Base-by-base conservation (phyloP, 2,113 vertebrate species). In the Corythoichthys intestinalis region DNA sequence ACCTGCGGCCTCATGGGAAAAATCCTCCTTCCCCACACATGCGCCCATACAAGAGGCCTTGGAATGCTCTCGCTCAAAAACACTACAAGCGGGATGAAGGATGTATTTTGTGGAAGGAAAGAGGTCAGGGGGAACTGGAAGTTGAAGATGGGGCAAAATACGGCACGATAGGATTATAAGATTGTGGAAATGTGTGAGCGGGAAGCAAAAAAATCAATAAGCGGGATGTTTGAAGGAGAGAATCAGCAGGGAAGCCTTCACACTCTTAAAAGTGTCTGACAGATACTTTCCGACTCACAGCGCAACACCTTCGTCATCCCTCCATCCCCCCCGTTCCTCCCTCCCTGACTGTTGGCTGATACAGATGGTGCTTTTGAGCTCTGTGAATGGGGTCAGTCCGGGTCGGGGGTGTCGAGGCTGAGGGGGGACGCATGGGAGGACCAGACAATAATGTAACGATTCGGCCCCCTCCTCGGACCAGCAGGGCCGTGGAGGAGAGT, bases 1-100 rank as follows among this genome's bases (percentile, higher is more conserved):
- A 93, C 91, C 90, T 93, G 92, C 92, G 88, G 81, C 84, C 89
- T 88, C 91, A 90, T 92, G 91, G 90, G 90, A 92, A 92, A 91
- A 90, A 87, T 84, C 82, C 76, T 81, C 88, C 85, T 79, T 86
- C 79, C 81, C 85, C 85, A 79, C 88, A 90, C 86, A 90, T 92
- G 90, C 86, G 79, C 83, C 78, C 78, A 64, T 79, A 81, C 77
- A 79, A 87, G 82, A 85, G 83, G 83, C 86, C 86, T 69, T 79
- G 89, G 91, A 92, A 90, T 92, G 87, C 87, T 89, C 71, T 53
- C 58, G 77, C 79, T 3, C 7, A 44, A 61, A 61, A 75, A 83
- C 78, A 80, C 82, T 83, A 71, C 72, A 20, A 73, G 73, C 73
- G 54, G 71, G 79, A 83, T 84, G 81, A 88, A 84, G 75, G 79